phyloP scores from a whole-genome alignment of 1,140 invertebrate genomes.

The Drosophila carrolli region DNA sequence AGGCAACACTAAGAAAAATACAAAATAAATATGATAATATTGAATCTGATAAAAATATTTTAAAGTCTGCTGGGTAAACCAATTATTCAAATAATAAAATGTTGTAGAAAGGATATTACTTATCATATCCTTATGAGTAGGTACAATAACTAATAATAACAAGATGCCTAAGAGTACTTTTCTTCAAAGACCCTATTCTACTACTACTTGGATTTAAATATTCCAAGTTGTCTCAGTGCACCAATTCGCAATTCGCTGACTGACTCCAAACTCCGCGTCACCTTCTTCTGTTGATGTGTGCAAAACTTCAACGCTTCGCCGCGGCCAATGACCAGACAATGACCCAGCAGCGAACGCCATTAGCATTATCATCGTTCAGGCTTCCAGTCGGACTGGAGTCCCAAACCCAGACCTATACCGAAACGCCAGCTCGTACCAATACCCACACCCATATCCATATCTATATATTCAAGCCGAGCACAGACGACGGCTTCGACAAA shows the following conservation, averaged over 20 bases:
- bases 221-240: slow-evolving; percentile 2
- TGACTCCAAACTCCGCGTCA: slow-evolving; percentile 40
- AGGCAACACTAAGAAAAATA: neutral
- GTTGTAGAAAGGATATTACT: too few relatives aligned
- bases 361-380: slow-evolving; percentile 73
- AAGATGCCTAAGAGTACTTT: too few relatives aligned
- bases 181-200: too few relatives aligned
- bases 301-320: slow-evolving; percentile 68
- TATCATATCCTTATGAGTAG: too few relatives aligned
- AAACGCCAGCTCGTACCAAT: slow-evolving; percentile 19
- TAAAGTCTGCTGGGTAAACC: too few relatives aligned
- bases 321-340: slow-evolving; percentile 84
- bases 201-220: too few relatives aligned
- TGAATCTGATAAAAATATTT: too few relatives aligned
- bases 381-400: slow-evolving; percentile 36
- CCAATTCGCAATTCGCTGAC: slow-evolving; percentile 29
- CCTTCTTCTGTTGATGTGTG: slow-evolving; percentile 65
- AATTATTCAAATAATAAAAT: too few relatives aligned
- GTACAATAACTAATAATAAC: too few relatives aligned
- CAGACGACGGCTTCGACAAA: slow-evolving; percentile 35
- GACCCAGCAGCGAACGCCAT: slow-evolving; percentile 78
- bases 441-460: slow-evolving; percentile 32
- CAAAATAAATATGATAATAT: neutral
- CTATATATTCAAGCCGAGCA: slow-evolving; percentile 29
- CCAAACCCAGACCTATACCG: slow-evolving; percentile 24